Evolutionary conservation across 2,113 vertebrate species (phyloP), one percentile per base, ranked within the genome.

Genomic region (Eleginops maclovinus): DNA sequence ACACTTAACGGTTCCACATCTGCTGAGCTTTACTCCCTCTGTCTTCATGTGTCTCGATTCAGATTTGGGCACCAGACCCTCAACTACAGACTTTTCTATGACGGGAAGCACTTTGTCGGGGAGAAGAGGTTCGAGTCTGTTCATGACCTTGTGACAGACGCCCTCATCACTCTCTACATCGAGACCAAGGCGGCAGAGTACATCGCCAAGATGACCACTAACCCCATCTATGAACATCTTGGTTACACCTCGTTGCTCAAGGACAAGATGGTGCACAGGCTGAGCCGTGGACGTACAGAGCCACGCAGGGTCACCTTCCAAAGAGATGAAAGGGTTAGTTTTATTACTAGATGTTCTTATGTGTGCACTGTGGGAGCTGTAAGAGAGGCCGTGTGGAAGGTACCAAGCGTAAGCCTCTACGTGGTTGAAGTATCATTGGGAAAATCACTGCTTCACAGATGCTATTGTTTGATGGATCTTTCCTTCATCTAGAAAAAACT

Each of bases 181-280:
- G 98, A 99, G 95, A 98, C 96, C 83, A 98, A 98, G 93, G 98
- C 98, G 63, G 96, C 98, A 0, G 97, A 99, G 87, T 99, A 99
- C 91, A 99, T 99, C 63, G 96, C 98, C 71, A 99, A 97, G 92
- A 99, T 99, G 98, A 99, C 98, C 68, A 99, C 97, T 4, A 99
- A 99, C 87, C 98, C 98, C 75, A 99, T 99, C 91, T 99, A 99
- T 21, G 97, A 99, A 76, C 97, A 98, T 77, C 95, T 98, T 14
- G 97, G 97, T 61, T 98, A 98, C 8, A 96, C 96, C 26, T 97
- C 97, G n/a, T 91, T 98, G 70, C 96, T 99, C 72, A 95, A 97
- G 92, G 97, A 98, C 88, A 98, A 97, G 82, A 96, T 96, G 46
- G 96, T 96, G 79, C 94, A 96, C 50, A 93, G 96, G 72, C 92